Conservation (phyloP, 2,797 vertebrate species). For the Staurois parvus region DNA sequence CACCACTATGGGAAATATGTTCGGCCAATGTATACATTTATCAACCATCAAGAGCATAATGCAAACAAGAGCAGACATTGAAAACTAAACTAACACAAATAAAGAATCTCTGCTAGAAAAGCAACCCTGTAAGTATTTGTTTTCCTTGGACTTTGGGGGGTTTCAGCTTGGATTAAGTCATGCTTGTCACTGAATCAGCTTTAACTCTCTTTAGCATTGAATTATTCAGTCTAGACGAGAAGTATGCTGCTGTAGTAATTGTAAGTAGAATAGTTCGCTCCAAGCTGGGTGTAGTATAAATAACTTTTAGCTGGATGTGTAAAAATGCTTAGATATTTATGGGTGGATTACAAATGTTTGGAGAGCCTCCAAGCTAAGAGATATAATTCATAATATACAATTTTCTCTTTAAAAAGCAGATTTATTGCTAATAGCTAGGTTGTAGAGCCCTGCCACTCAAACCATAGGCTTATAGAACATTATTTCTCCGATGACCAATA, state of each 20-base stretch:
- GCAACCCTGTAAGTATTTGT: constrained; percentile 42
- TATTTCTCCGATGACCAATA: no score
- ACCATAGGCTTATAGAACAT: no score
- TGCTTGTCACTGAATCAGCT: constrained; percentile 34
- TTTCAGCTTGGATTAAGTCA: constrained; percentile 32
- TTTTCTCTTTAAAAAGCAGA: no score
- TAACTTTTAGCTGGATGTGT: background rate
- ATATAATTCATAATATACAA: background rate
- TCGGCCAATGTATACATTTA: constrained; percentile 31
- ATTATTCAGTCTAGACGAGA: background rate
- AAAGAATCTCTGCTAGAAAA: constrained; percentile 43
- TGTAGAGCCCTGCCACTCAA: no score
- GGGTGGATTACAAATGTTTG: background rate
- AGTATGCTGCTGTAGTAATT: background rate
- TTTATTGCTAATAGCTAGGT: no score
- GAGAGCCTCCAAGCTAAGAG: background rate
- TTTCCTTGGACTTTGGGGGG: constrained; percentile 41
- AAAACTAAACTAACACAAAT: constrained; percentile 41
- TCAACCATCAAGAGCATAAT: constrained; percentile 25
- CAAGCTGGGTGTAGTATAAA: background rate
- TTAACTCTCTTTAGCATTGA: constrained; percentile 21
- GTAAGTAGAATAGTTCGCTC: background rate
- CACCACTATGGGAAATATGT: constrained; percentile 43
- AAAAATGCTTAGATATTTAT: background rate
- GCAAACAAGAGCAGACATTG: constrained; percentile 39